A percentile compares a stretch with the other conserved stretches of the same genome.
Conservation (phyloP, 2,113 vertebrate species). For the Sisor rabdophorus region DNA sequence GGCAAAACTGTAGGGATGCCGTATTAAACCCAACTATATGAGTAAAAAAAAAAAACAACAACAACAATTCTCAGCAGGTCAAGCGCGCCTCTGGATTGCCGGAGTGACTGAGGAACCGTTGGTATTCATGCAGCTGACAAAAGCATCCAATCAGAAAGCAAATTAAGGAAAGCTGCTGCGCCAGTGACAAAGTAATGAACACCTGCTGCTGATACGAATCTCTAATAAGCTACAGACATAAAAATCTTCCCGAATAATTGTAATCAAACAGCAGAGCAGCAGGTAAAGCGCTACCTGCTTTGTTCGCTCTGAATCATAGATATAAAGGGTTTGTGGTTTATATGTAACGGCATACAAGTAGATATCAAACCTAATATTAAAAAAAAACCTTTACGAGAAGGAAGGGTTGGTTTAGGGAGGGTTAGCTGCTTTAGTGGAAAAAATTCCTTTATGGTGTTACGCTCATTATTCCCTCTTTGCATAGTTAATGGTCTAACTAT, state of each 20-base stretch:
- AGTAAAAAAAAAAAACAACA: neutral
- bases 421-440: no score
- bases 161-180: neutral
- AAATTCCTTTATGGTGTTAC: no score
- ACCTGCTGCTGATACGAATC: neutral
- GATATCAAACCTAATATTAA: no score
- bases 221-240: neutral
- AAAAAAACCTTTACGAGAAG: no score
- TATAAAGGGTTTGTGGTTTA: no score
- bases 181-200: conserved; percentile 12
- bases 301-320: no score
- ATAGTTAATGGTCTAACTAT: no score
- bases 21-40: neutral
- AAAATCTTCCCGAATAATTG: neutral
- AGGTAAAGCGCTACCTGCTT: neutral
- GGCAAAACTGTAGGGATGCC: neutral
- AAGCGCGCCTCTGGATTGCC: neutral
- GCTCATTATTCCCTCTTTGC: no score
- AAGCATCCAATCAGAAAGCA: neutral
- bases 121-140: conserved; percentile 5
- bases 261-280: neutral
- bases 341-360: no score
- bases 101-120: neutral
- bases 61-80: neutral
- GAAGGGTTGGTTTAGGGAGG: no score